Evolutionary conservation across 2,888 invertebrate genomes (phyloP).

Genomic region (Drosophila colorata): DNA sequence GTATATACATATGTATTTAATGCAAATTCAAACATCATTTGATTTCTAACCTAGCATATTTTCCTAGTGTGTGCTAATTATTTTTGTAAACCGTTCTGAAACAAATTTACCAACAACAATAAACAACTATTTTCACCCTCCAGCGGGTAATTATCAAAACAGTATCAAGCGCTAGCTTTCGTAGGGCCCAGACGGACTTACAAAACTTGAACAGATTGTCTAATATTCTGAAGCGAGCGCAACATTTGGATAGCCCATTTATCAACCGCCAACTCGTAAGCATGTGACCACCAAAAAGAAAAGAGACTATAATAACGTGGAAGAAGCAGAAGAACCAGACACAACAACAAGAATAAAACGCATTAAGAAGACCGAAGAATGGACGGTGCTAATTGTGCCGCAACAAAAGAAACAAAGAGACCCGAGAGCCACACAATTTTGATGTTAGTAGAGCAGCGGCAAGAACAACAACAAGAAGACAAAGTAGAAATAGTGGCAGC

Average conservation of each 20-base stretch:
- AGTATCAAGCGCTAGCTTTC: slow-evolving; percentile 17
- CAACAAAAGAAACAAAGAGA: slow-evolving; percentile 56
- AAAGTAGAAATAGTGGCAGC: slow-evolving; percentile 27
- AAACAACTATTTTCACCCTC: slow-evolving; percentile 23
- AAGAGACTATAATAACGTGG: slow-evolving; percentile 13
- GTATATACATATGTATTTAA: no score
- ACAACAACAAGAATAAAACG: slow-evolving; percentile 25
- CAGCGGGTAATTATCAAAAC: slow-evolving; percentile 40
- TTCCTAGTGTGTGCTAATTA: slow-evolving; percentile 24
- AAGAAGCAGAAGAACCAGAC: slow-evolving; percentile 6
- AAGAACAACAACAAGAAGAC: slow-evolving; percentile 28
- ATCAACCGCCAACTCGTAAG: slow-evolving; percentile 44
- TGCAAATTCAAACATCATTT: no score
- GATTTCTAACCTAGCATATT: background rate
- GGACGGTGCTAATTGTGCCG: slow-evolving; percentile 67
- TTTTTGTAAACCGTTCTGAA: slow-evolving; percentile 25
- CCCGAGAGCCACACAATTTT: slow-evolving; percentile 35
- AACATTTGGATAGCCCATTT: slow-evolving; percentile 71
- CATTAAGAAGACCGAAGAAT: slow-evolving; percentile 62
- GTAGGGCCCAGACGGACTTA: slow-evolving; percentile 15
- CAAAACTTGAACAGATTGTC: slow-evolving; percentile 41
- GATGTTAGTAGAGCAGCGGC: slow-evolving; percentile 57
- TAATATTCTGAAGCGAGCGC: slow-evolving; percentile 41
- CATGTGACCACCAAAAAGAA: slow-evolving; percentile 33
- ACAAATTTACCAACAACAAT: slow-evolving; percentile 21